Evolutionary conservation across 2,113 vertebrate genomes (phyloP), one percentile per base, ranked within the genome.

Genomic region (Ellobius talpinus): DNA sequence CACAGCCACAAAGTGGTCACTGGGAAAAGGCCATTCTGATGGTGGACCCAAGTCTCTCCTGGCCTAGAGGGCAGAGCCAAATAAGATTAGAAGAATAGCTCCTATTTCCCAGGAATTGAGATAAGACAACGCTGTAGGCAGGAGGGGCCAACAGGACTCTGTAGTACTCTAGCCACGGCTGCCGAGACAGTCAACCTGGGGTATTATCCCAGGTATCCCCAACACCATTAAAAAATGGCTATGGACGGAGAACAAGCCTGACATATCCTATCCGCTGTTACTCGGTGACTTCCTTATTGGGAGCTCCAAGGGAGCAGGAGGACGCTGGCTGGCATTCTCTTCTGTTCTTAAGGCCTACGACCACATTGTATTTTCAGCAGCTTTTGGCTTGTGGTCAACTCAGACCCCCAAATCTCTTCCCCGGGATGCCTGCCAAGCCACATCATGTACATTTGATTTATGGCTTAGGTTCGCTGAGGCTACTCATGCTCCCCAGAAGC

Each of bases 371-470:
- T 96, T 97, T 96, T 96, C 93, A 95, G 97, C 95, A 68, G 88
- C 96, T 86, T 96, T 95, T 96, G 97, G 96, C 97, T 96, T 97
- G 92, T 95, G 98, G 96, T 97, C 98, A 97, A 94, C 95, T 95
- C 93, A 96, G 92, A 97, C 95, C 97, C 97, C 97, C 96, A 97
- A 96, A 96, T 97, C 97, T 95, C 96, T 96, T 97, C 93, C 50
- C 90, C 36, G 90, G 97, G 96, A 96, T 58, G 61, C 31, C 92
- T 97, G 96, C 97, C 97, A 97, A 95, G 92, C 95, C 96, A 92
- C 96, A 97, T 96, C 97, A 95, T 96, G 95, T 94, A 70, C 82
- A 33, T 97, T 97, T 98, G 97, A 98, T 98, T 97, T 97, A 97
- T 98, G 95, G 95, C 95, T 92, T 92, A 78, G 95, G 97, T 96